Percentiles rank a stretch among this genome's conserved stretches.
Evolutionary conservation across 2,113 vertebrate genomes (phyloP).

Genomic region (Nerophis lumbriciformis): DNA sequence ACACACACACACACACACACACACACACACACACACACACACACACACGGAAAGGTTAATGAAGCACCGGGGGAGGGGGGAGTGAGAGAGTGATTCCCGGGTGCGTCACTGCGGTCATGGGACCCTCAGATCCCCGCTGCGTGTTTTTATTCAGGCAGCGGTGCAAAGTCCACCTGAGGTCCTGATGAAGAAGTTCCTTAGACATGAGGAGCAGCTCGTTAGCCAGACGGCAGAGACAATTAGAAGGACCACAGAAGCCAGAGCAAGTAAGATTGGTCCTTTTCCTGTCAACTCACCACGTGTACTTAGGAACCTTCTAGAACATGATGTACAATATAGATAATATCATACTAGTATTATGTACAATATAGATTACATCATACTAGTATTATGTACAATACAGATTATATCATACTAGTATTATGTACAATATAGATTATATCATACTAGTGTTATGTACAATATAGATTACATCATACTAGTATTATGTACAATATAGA

Average conservation of each 20-base stretch:
- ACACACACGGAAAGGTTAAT: conserved; percentile 58
- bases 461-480: too few species aligned
- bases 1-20: too few species aligned
- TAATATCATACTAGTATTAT: too few species aligned
- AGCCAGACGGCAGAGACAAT: neutral
- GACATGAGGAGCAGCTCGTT: conserved; percentile 31
- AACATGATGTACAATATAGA: too few species aligned
- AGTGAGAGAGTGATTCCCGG: conserved; percentile 41
- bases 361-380: too few species aligned
- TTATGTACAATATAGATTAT: too few species aligned
- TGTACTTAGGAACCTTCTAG: too few species aligned
- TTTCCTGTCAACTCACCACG: neutral
- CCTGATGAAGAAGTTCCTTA: conserved; percentile 42
- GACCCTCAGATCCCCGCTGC: conserved; percentile 24
- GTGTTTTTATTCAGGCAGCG: conserved; percentile 28
- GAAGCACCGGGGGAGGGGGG: conserved; percentile 38
- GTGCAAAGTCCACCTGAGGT: conserved; percentile 45
- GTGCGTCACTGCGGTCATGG: conserved; percentile 25
- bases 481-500: too few species aligned
- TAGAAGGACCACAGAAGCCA: neutral
- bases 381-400: too few species aligned
- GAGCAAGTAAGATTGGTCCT: neutral
- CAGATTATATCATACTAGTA: too few species aligned
- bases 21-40: too few species aligned
- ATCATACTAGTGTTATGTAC: too few species aligned